Evolutionary conservation across 2,797 vertebrate species (phyloP).

Genomic region (Microctenopoma steveboyesi): DNA sequence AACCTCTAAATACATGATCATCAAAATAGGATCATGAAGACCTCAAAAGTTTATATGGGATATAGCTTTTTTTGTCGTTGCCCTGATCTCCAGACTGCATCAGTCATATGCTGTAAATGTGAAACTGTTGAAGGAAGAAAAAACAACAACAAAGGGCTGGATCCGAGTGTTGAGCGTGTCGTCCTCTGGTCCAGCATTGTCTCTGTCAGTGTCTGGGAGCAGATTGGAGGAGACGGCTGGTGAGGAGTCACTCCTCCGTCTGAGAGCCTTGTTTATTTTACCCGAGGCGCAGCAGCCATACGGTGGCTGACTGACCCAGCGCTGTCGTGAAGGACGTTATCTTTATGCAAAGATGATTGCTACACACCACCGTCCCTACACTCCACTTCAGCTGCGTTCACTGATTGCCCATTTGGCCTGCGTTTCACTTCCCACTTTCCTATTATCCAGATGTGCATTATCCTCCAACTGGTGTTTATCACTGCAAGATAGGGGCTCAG

Average conservation of each 20-base stretch:
- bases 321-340: slow-evolving; percentile 61
- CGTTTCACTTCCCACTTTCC: slow-evolving; percentile 39
- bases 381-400: slow-evolving; percentile 9
- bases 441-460: slow-evolving; percentile 71
- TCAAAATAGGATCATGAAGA: slow-evolving; percentile 30
- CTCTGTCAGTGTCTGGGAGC: slow-evolving; percentile 42
- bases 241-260: slow-evolving; percentile 43
- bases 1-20: slow-evolving; percentile 14
- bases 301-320: slow-evolving; percentile 59
- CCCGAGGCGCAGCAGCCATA: slow-evolving; percentile 51
- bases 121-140: slow-evolving; percentile 1
- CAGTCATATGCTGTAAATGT: slow-evolving; percentile 35
- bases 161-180: slow-evolving; percentile 3
- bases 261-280: slow-evolving; percentile 60
- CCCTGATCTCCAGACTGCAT: slow-evolving; percentile 15
- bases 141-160: not conserved
- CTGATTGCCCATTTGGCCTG: slow-evolving; percentile 53
- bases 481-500: slow-evolving; percentile 55
- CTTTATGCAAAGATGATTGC: slow-evolving; percentile 63
- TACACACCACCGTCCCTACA: slow-evolving; percentile 10
- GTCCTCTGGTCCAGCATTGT: slow-evolving; percentile 34
- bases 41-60: slow-evolving; percentile 21
- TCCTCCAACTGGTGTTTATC: slow-evolving; percentile 69
- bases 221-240: slow-evolving; percentile 57
- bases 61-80: not conserved